Base-by-base conservation (phyloP, 2,888 invertebrate species). In the Petrophora chlorosata region DNA sequence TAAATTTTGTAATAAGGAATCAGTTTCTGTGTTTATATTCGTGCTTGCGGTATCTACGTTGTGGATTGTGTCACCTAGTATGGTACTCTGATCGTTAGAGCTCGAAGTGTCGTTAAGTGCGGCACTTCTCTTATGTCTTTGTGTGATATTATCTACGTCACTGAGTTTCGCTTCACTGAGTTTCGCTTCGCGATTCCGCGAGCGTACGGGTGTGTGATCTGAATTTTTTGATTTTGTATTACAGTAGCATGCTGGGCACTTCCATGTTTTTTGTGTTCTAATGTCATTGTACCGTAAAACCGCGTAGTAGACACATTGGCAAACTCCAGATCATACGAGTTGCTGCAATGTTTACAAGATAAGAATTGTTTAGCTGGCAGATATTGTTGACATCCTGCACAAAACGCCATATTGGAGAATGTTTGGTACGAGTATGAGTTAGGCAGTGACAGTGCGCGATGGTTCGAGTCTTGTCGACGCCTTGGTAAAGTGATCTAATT, bases 211-310 rank as follows among this genome's bases (percentile, higher is more conserved):
- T 5, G 29, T 13, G n/a, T n/a, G n/a, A 29, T 29, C 7, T 29
- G 29, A 9, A 10, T 32, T 32, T 2, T 9, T 17, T 10, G 7
- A 1, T 13, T 29, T 29, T 2, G 29, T 13, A 13, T 29, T 29
- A 14, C 29, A 29, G 7, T 29, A 29, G 9, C 30, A 14, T 3
- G 14, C 12, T 3, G 23, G 16, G 28, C 8, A 12, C 14, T 33
- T 33, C 7, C n/a, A 16, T 12, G 10, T 1, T 9, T 15, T 63
- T 65, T n/a, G 52, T 77, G 79, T 29, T 44, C 68, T 16, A 39
- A 55, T 4, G 71, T 13, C 29, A 29, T 29, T 7, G 29, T 29
- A 7, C 29, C 8, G 5, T 29, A 29, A 14, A 29, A 29, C 3
- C 29, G 29, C 7, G 29, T 13, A 5, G 3, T 7, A 1, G 29